Percentiles rank a stretch among this genome's conserved stretches.
Conservation (phyloP, 2,113 vertebrate genomes). For the Fregetta grallaria region DNA sequence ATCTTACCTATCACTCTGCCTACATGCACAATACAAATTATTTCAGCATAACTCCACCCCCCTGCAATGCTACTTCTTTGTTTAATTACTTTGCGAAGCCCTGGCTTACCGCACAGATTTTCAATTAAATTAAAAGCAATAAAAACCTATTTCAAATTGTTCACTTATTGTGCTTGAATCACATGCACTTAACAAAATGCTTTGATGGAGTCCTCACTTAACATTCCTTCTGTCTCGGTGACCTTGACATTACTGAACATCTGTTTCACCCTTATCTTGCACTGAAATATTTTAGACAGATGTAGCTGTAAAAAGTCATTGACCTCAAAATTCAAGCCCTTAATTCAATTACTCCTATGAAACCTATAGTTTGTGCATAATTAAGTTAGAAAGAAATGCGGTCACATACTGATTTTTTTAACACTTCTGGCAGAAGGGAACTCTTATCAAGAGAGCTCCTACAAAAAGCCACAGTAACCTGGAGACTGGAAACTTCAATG, state of each 20-base stretch:
- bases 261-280: constrained; percentile 42
- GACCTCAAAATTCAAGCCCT: constrained; percentile 56
- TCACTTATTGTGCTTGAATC: constrained; percentile 30
- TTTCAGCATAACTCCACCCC: neutral
- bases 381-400: constrained; percentile 21
- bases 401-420: constrained; percentile 17
- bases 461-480: neutral
- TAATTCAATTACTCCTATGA: constrained; percentile 67
- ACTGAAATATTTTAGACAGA: constrained; percentile 51
- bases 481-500: constrained; percentile 8
- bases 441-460: neutral
- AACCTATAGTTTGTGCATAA: constrained; percentile 47
- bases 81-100: constrained; percentile 17
- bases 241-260: constrained; percentile 61
- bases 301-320: constrained; percentile 54
- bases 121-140: constrained; percentile 32
- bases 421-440: neutral
- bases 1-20: neutral
- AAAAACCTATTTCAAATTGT: constrained; percentile 39
- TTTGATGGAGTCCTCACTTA: constrained; percentile 14
- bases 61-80: neutral
- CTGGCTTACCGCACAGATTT: constrained; percentile 20
- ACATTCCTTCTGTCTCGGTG: constrained; percentile 51
- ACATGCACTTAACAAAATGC: neutral
- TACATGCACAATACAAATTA: neutral